phyloP scores from a whole-genome alignment of 2,888 invertebrate species.

The Ochropleura leucogaster region DNA sequence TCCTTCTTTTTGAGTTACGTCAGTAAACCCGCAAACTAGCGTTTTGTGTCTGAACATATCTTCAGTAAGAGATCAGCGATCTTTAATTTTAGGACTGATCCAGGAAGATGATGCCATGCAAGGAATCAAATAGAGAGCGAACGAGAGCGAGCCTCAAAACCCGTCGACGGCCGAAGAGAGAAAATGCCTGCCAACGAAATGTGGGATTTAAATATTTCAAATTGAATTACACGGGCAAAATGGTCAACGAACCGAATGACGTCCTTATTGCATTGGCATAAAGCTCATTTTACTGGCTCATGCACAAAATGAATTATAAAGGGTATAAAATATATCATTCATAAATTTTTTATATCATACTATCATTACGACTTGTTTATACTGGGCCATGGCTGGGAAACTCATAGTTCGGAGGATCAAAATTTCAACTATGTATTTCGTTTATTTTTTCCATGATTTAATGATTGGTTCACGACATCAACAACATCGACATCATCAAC shows the following conservation, averaged over 20 bases:
- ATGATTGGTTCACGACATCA: no score
- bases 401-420: neutral
- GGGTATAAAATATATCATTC: neutral
- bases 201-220: neutral
- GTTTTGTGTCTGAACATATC: neutral
- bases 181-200: conserved; percentile 1
- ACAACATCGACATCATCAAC: no score
- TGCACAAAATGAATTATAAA: neutral
- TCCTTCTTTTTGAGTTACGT: no score
- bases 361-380: neutral
- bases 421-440: neutral
- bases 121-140: conserved; percentile 5
- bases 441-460: no score
- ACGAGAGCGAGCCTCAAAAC: neutral
- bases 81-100: neutral
- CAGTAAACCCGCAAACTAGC: no score
- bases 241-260: neutral
- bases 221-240: neutral
- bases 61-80: neutral
- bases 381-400: neutral
- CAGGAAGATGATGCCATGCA: neutral
- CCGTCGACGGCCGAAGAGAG: neutral
- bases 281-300: neutral
- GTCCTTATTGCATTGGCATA: neutral
- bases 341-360: no score